Base-by-base conservation (phyloP, 2,797 vertebrate species). In the Lutjanus argentimaculatus region DNA sequence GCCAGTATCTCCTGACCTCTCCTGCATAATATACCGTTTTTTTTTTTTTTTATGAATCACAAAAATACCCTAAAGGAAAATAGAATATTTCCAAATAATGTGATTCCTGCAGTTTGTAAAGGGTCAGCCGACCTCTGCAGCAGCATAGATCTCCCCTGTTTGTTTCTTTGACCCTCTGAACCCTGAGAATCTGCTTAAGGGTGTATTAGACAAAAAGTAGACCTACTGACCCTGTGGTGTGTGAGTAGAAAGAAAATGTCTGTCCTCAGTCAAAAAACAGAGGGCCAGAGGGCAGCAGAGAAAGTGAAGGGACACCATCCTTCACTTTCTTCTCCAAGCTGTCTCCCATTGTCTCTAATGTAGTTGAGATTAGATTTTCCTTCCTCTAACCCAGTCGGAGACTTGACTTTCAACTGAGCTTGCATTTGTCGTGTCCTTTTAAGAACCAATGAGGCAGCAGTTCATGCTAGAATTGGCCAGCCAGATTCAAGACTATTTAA, bases 401-500 rank as follows among this genome's bases (percentile, higher is more conserved):
- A 58, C 74, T 75, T 82, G 72, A 87, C 81, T 88, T 88, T 85
- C 75, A 86, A 36, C 30, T 36, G 30, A 64, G 45, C 61, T 71
- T 43, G 49, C 55, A 72, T 82, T 87, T 87, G 74, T 79, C 40
- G 4, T 66, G 42, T 82, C 75, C 80, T 83, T 55, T 69, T 57
- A 76, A 65, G 63, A 82, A 66, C 57, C 88, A 86, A 58, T 68
- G 81, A 85, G 78, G 72, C 62, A 77, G 79, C 51, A 75, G 63
- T 57, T 86, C 71, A 56, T 49, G 36, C 17, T 12, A 46, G 43
- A 75, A 59, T 65, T 65, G 71, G 53, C 82, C 62, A 64, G 73
- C 74, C 67, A 59, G 30, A 85, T 76, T 74, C 17, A 75, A 69
- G 73, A 76, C 76, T 81, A 79, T 91, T 89, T 90, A 84, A 92